A percentile compares a stretch with the other conserved stretches of the same genome.
phyloP scores from a whole-genome alignment of 2,113 vertebrate genomes.

The Scalopus aquaticus region DNA sequence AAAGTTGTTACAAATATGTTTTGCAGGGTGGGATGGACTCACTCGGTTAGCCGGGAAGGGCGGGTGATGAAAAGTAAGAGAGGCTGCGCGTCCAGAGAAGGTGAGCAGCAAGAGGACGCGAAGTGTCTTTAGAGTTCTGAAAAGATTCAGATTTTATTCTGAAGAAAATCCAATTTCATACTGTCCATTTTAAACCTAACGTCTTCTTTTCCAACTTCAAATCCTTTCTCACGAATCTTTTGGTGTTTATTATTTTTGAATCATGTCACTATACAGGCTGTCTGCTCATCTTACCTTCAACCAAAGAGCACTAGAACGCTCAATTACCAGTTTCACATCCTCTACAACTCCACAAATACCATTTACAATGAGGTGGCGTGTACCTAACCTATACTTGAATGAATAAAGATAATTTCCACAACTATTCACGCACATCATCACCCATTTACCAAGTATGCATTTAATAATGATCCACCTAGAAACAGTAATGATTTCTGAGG shows the following conservation, averaged over 20 bases:
- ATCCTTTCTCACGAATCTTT: background rate
- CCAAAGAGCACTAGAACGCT: background rate
- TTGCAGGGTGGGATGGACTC: background rate
- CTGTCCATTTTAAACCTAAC: background rate
- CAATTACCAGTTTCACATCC: conserved; percentile 11
- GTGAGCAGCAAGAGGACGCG: background rate
- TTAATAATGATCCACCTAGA: background rate
- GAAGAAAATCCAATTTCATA: background rate
- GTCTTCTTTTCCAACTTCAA: background rate
- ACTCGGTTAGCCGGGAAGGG: background rate
- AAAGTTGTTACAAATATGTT: background rate
- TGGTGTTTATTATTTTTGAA: background rate
- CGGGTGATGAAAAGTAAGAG: rapidly evolving
- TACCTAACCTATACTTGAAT: background rate
- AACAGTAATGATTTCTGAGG: background rate
- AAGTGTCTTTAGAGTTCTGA: background rate
- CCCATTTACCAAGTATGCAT: background rate
- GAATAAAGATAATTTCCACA: background rate
- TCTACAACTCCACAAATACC: conserved; percentile 11
- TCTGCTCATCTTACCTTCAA: background rate
- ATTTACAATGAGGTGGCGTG: background rate
- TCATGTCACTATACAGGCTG: background rate
- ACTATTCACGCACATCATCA: background rate
- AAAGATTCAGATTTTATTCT: background rate
- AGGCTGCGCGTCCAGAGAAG: background rate